A percentile compares a stretch with the other conserved stretches of the same genome.
phyloP scores from a whole-genome alignment of 2,113 vertebrate species.

The Verasper variegatus region DNA sequence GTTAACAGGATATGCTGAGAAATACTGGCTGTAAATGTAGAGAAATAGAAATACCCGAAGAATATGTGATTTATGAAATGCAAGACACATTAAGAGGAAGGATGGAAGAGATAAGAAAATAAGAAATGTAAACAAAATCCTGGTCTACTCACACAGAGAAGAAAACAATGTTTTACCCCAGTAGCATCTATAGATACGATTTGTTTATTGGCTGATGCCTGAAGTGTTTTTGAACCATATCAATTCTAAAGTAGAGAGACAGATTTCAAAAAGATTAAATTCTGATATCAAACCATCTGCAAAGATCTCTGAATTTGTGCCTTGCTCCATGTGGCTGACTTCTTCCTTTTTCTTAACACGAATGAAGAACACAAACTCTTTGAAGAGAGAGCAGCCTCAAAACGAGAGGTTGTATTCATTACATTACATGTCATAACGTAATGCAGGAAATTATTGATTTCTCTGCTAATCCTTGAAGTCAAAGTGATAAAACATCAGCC shows the following conservation, averaged over 20 bases:
- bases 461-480: constrained; percentile 5
- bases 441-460: background rate
- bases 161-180: too few relatives aligned
- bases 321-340: background rate
- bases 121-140: too few relatives aligned
- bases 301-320: background rate
- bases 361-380: constrained; percentile 9
- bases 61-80: background rate
- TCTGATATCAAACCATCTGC: too few relatives aligned
- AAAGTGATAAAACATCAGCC: background rate
- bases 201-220: too few relatives aligned
- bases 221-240: too few relatives aligned
- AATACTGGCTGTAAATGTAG: background rate
- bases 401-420: background rate
- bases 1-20: background rate
- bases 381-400: constrained; percentile 6
- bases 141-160: too few relatives aligned
- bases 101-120: too few relatives aligned
- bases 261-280: too few relatives aligned
- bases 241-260: too few relatives aligned
- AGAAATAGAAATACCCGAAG: background rate
- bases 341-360: constrained; percentile 5
- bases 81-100: too few relatives aligned
- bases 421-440: background rate
- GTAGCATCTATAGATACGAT: too few relatives aligned